Evolutionary conservation across 1,140 invertebrate genomes (phyloP).

Genomic region (Portunus trituberculatus): DNA sequence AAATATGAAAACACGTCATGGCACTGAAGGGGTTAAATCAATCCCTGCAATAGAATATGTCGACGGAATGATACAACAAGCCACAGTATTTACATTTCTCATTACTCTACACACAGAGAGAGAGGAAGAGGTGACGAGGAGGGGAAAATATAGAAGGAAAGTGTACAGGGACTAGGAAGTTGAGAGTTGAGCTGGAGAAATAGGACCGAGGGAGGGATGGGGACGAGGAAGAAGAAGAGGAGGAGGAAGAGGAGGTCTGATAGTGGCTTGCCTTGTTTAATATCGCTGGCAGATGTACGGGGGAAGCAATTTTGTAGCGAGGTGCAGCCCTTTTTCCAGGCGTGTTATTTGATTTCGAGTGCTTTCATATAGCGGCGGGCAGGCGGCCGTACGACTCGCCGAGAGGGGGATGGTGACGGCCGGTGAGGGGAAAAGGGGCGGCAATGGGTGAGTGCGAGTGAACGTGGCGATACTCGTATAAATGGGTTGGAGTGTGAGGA

Average conservation of each 20-base stretch:
- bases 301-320: conserved; percentile 21
- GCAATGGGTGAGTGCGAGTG: not conserved
- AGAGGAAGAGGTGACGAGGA: not conserved
- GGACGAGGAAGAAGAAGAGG: not conserved
- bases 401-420: not conserved
- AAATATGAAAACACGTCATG: no score
- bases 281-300: not conserved
- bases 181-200: no score
- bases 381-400: not conserved
- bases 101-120: no score
- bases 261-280: conserved; percentile 10
- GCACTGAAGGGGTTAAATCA: no score
- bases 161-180: not conserved
- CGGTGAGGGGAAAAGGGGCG: not conserved
- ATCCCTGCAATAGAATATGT: no score
- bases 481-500: not conserved
- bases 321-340: conserved; percentile 8
- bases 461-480: not conserved
- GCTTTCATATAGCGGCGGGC: conserved; percentile 18
- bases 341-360: conserved; percentile 14
- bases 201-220: not conserved
- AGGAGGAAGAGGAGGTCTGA: not conserved
- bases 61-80: no score
- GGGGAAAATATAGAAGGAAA: not conserved
- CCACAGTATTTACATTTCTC: no score